Evolutionary conservation across 2,797 vertebrate genomes (phyloP).

Genomic region (Rhinogobio ventralis): DNA sequence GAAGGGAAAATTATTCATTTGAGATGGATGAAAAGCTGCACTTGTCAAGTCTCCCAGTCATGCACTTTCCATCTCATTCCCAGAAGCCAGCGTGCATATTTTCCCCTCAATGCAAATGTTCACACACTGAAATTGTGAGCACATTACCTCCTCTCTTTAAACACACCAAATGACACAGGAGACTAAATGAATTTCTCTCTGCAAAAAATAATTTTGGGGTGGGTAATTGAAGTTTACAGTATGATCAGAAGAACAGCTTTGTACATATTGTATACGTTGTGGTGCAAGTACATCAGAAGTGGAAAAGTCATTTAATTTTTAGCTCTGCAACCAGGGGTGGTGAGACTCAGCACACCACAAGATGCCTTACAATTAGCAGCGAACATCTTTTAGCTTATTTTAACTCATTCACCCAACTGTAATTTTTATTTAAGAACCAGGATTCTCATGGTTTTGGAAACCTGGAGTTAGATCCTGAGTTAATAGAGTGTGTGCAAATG

Average conservation of each 20-base stretch:
- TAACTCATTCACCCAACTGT: not conserved
- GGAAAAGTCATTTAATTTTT: constrained; percentile 43
- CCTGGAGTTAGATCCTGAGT: not conserved
- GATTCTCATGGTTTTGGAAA: not conserved
- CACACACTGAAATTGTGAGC: constrained; percentile 75
- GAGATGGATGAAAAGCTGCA: constrained; percentile 85
- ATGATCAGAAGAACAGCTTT: constrained; percentile 74
- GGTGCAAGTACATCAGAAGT: constrained; percentile 27
- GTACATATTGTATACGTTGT: constrained; percentile 46
- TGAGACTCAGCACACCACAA: not conserved
- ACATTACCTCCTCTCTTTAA: constrained; percentile 74
- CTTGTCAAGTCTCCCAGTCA: constrained; percentile 85
- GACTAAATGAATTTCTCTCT: constrained; percentile 75
- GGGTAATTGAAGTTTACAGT: constrained; percentile 57
- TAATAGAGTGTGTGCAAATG: not conserved
- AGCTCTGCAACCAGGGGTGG: constrained; percentile 17
- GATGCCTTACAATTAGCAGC: not conserved
- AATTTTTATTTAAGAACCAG: not conserved
- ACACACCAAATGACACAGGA: constrained; percentile 73
- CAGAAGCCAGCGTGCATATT: constrained; percentile 80
- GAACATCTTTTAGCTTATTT: not conserved
- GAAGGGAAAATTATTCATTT: constrained; percentile 87
- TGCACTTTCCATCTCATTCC: constrained; percentile 85
- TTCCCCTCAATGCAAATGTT: constrained; percentile 83
- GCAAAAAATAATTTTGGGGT: constrained; percentile 53